Evolutionary conservation across 2,797 vertebrate genomes (phyloP), one percentile per base, ranked within the genome.

Genomic region (Enteromius paludinosus): DNA sequence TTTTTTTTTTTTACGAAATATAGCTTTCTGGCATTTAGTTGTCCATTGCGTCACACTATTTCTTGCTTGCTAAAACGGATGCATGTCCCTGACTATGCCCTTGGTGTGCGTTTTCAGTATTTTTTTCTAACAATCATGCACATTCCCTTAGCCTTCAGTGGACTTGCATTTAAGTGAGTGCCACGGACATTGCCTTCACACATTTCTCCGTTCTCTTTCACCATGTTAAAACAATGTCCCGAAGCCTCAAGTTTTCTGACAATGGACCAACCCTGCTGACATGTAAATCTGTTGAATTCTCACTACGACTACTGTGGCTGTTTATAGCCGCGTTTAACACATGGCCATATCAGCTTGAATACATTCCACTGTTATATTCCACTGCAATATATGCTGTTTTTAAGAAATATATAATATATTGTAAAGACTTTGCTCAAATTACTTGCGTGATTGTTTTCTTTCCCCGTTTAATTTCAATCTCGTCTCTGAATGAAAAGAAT

Each of bases 101-200:
- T 75, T 23, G 17, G 75, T 78, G 59, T 78, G 85, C 86, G 88
- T 68, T 84, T 91, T 95, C 68, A 59, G 65, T 80, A 85, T 90
- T 88, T 88, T 88, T 88, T 62, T 87, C 91, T 95, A 95, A 96
- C 96, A 93, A 94, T 94, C 95, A 93, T 93, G 14, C 28, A 23
- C 20, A 33, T 72, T 72, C 68, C 6, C 64, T 96, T 96, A 97
- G 96, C 96, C 95, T 97, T 95, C 96, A 96, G 93, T 92, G 95
- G 94, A 94, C 93, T 91, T 93, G 91, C 87, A 88, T 90, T 88
- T 92, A 94, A 94, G 97, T 98, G 96, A 99, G 97, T 98, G 97
- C 96, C 61, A 81, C 86, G 86, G 82, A 59, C 56, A 65, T 77
- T 88, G 28, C 38, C 30, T 68, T 66, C 82, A 85, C 84, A 85